Conservation (phyloP, 2,888 invertebrate species). For the Ophonus ardosiacus region DNA sequence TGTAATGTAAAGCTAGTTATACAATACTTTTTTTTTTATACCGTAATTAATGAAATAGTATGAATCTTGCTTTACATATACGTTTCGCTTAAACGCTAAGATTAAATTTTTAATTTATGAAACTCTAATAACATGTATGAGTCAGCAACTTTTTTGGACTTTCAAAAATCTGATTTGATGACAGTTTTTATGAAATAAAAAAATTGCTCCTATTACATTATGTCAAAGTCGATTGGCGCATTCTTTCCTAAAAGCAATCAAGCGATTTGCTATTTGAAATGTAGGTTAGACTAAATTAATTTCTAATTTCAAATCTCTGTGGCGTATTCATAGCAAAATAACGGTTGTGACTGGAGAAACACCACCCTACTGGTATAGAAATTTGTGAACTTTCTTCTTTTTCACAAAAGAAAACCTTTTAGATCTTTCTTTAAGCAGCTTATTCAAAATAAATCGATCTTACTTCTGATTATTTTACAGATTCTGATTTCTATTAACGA, state of each 20-base stretch:
- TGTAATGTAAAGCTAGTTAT: neutral
- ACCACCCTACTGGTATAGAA: too few species aligned
- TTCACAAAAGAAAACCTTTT: too few species aligned
- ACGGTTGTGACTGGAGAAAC: too few species aligned
- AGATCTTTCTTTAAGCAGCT: too few species aligned
- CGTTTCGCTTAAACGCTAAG: neutral
- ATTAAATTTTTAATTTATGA: conserved; percentile 23
- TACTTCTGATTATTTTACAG: too few species aligned
- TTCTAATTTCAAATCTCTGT: neutral
- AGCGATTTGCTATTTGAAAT: conserved; percentile 14
- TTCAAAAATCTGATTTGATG: conserved; percentile 6
- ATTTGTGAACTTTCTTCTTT: too few species aligned
- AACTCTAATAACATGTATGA: conserved; percentile 26
- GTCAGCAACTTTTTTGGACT: conserved; percentile 8
- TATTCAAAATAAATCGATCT: too few species aligned
- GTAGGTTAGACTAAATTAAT: neutral
- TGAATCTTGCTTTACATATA: neutral
- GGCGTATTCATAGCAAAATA: too few species aligned
- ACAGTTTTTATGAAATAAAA: conserved; percentile 23
- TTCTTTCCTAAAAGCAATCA: neutral
- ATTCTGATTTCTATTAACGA: too few species aligned
- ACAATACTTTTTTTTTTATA: neutral
- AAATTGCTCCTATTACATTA: conserved; percentile 5
- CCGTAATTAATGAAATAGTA: neutral
- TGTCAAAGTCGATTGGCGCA: conserved; percentile 5